Evolutionary conservation across 2,888 invertebrate genomes (phyloP), one percentile per base, ranked within the genome.

Genomic region (Drosophila picticornis): DNA sequence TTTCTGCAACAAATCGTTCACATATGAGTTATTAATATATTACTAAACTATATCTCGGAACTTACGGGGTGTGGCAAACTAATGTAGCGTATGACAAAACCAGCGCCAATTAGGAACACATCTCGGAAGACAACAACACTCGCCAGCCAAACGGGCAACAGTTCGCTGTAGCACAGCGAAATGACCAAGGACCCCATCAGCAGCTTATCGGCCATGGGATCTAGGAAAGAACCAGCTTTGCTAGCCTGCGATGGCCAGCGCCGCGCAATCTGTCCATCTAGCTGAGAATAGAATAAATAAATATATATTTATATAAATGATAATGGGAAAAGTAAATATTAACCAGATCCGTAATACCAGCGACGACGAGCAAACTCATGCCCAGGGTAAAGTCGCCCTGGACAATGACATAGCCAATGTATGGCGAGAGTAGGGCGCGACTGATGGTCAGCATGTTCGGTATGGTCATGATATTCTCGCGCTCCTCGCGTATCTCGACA

Each of bases 161-260:
- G 94, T 76, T 96, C 95, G 69, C 96, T 96, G 93, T 96, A 97
- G 25, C 98, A 97, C 73, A 99, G 94, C 0, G 98, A 95, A 59
- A 99, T 94, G 90, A 98, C 98, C 64, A 99, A 94, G 1, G 97
- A 97, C 16, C 97, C 97, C 80, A 99, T 96, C 3, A 99, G 94
- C 43, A 99, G 94, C 94, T 99, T 99, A 93, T 99, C 99, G 4
- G 99, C 99, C 94, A 99, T 95, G 0, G 99, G 99, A 93, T 99
- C 99, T 22, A 99, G 93, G 90, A 99, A 98, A 69, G 98, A 98
- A 0, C 99, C 99, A 91, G 98, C 95, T 92, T 97, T 97, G 34
- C 99, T 97, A 31, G 97, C 96, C 93, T 99, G 99, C 38, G 96
- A 96, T 75, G 96, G 95, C 95, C 97, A 98, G 60, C 96, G 97